Evolutionary conservation across 2,113 vertebrate species (phyloP).

Genomic region (Anser brachyrhynchus): DNA sequence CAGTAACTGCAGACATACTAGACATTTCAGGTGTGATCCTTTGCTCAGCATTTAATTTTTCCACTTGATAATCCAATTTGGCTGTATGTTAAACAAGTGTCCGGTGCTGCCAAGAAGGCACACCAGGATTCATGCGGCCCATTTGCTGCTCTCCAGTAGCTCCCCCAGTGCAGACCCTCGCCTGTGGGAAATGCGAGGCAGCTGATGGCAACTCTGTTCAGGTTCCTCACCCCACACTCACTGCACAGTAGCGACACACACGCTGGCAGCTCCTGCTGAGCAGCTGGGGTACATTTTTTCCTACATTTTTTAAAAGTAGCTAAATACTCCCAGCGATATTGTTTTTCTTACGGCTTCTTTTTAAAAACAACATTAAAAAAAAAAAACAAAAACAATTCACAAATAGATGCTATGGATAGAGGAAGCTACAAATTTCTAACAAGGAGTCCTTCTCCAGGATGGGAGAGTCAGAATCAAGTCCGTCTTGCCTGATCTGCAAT

Average conservation of each 20-base stretch:
- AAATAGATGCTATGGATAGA: not conserved
- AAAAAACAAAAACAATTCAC: not conserved
- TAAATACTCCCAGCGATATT: not conserved
- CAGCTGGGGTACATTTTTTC: not conserved
- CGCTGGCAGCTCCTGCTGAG: not conserved
- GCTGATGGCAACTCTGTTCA: not conserved
- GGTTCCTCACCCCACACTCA: not conserved
- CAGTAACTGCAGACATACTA: not conserved
- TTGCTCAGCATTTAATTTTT: not conserved
- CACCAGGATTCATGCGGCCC: not conserved
- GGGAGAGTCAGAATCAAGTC: not conserved
- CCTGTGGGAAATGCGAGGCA: not conserved
- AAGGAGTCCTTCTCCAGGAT: not conserved
- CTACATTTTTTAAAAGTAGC: fast-evolving
- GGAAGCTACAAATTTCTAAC: not conserved
- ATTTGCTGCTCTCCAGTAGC: not conserved
- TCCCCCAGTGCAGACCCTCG: not conserved
- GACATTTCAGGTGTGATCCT: not conserved
- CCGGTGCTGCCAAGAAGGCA: not conserved
- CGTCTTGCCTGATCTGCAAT: not conserved
- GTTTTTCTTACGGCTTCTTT: not conserved
- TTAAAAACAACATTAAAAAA: not conserved
- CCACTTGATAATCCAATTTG: not conserved
- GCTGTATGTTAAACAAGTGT: not conserved
- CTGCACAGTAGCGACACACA: not conserved